These are phyloP conservation scores for Abrostola triplasia DNA, from an alignment of 2,888 invertebrate genomes.

Conservation along the genomic window DNA sequence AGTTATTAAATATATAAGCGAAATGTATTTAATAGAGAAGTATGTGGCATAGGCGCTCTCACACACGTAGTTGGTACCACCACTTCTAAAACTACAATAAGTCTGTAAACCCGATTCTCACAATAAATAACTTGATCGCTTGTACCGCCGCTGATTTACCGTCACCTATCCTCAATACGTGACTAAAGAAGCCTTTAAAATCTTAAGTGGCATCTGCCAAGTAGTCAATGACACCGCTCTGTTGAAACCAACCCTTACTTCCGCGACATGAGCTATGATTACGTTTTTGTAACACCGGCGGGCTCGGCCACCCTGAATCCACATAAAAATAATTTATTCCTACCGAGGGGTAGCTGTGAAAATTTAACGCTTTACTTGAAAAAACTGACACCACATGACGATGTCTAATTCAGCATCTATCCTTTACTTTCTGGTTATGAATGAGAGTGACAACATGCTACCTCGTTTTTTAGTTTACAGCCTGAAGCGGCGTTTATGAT, in stretches of 20 bases:
- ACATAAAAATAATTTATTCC: constrained; percentile 86
- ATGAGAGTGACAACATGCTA: constrained; percentile 62
- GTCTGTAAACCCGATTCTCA: constrained; percentile 21
- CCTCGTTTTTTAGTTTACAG: constrained; percentile 67
- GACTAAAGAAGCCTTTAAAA: constrained; percentile 47
- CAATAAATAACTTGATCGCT: constrained; percentile 25
- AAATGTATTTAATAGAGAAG: no score
- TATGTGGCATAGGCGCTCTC: no score
- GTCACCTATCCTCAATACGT: constrained; percentile 42
- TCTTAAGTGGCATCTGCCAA: constrained; percentile 72
- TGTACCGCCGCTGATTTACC: constrained; percentile 34
- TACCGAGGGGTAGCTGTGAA: constrained; percentile 82
- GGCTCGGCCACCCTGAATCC: constrained; percentile 83
- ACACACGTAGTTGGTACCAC: no score
- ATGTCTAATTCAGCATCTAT: constrained; percentile 64
- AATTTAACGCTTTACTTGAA: constrained; percentile 80
- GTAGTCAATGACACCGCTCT: constrained; percentile 66
- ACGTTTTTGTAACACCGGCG: constrained; percentile 77
- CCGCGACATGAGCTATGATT: constrained; percentile 75
- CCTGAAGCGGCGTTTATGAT: constrained; percentile 73
- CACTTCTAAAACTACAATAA: neutral
- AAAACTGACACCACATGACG: constrained; percentile 82
- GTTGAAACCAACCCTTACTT: constrained; percentile 80
- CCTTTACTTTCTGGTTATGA: constrained; percentile 65
- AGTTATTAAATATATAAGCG: no score